Percentiles rank a stretch among this genome's conserved stretches.
Conservation (phyloP, 2,888 invertebrate genomes). For the Plusia festucae region DNA sequence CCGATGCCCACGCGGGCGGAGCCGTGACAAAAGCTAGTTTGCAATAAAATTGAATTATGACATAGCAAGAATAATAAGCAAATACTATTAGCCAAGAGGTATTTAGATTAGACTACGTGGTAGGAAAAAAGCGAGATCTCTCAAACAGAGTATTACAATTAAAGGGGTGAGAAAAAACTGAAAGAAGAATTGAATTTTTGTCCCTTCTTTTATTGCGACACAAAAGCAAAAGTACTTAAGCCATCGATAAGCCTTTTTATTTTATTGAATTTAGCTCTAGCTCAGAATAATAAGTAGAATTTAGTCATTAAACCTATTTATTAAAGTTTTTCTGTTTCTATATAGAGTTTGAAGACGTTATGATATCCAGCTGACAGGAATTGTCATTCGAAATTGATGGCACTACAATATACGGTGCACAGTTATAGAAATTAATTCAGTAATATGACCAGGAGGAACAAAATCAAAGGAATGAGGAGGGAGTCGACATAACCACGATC, state of each 20-base stretch:
- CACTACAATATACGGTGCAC: conserved; percentile 19
- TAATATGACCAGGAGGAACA: conserved; percentile 40
- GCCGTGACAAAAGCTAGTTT: no score
- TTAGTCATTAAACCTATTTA: neutral
- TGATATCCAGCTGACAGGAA: conserved; percentile 13
- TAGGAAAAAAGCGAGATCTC: no score
- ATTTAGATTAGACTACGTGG: no score
- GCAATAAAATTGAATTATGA: no score
- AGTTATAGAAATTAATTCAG: conserved; percentile 11
- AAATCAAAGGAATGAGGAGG: conserved; percentile 27
- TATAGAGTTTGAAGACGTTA: neutral
- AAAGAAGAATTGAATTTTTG: neutral
- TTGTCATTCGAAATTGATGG: conserved; percentile 16
- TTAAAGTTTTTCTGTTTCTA: neutral
- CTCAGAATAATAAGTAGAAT: no score
- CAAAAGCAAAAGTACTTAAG: neutral
- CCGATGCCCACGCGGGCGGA: no score
- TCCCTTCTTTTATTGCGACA: neutral
- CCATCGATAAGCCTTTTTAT: no score
- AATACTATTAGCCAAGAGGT: no score
- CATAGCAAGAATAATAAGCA: no score
- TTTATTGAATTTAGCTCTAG: no score
- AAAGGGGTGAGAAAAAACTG: no score
- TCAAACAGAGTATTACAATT: no score
- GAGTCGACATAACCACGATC: conserved; percentile 38